Conservation (phyloP, 2,113 vertebrate genomes). For the Anser brachyrhynchus region DNA sequence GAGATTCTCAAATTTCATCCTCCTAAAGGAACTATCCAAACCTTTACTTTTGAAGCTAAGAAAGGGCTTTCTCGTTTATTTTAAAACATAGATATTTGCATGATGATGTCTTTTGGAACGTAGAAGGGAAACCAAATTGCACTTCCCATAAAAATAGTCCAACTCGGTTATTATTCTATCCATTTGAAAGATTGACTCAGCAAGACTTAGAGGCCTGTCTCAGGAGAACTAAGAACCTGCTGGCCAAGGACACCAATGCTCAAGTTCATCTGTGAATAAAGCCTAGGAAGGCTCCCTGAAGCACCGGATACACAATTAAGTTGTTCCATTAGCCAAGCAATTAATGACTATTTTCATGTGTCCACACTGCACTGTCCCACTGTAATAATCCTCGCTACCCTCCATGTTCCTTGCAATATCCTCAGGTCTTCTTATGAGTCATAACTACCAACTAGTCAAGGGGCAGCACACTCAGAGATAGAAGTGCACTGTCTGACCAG, state of each 20-base stretch:
- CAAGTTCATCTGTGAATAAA: background rate
- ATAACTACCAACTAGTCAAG: background rate
- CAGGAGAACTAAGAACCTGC: background rate
- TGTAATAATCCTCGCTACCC: background rate
- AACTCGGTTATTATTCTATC: background rate
- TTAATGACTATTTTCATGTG: background rate
- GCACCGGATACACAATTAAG: background rate
- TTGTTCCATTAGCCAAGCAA: background rate
- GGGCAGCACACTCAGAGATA: fast-evolving
- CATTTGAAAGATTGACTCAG: background rate
- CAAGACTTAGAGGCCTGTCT: background rate
- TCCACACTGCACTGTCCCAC: background rate
- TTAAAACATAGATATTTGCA: background rate
- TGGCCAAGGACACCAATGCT: background rate
- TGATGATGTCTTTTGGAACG: background rate
- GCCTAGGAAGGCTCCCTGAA: background rate
- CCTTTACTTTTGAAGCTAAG: background rate
- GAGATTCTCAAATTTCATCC: background rate
- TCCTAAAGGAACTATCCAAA: background rate
- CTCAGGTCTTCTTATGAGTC: background rate
- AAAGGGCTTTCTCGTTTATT: background rate
- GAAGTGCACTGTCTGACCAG: fast-evolving
- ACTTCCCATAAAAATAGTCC: background rate
- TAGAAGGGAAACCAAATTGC: background rate
- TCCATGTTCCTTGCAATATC: background rate